Base-by-base conservation (phyloP, 1,140 invertebrate species). In the Euwallacea similis region DNA sequence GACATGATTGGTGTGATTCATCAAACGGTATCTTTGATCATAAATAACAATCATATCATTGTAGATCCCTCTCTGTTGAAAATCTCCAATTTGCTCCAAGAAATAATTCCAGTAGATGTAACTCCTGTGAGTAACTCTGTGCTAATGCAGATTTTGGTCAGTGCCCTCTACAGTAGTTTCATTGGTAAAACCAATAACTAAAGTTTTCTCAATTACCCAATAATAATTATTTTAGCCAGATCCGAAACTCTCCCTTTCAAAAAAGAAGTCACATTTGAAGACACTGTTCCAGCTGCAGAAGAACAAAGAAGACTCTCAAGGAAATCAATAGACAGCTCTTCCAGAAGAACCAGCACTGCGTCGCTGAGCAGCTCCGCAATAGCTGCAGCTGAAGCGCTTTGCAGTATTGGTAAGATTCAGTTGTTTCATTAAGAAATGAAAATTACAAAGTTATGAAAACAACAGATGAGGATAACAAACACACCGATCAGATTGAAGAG, bases 311-410 rank as follows among this genome's bases (percentile, higher is more conserved):
- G 4, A 58, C n/a, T 4, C 7, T 41, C 11, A 42, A 60, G 42
- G 58, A 60, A 33, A 43, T 42, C n/a, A 21, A 43, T 7, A 43
- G 21, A 33, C 21, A 33, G 21, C 21, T 33, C 13, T 50, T 50
- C 47, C 47, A 11, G 55, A n/a, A 58, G n/a, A 6, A 13, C 55
- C 9, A 58, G n/a, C 55, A 58, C 55, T 58, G 10, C 9, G 11
- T 53, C 67, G 9, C 43, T 21, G 16, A 50, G 41, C 8, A 59
- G 21, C 59, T 80, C 81, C 75, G 73, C 85, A 69, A 77, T 85
- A 11, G 87, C 88, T 0, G 80, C 92, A 0, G 89, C 89, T 0
- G 92, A 93, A 80, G 88, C 88, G 0, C 83, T 93, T 9, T 93
- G 91, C 75, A 89, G 87, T n/a, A 88, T 91, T 42, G 69, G 69